Base-by-base conservation (phyloP, 2,797 vertebrate species). In the Enteromius viviparus region DNA sequence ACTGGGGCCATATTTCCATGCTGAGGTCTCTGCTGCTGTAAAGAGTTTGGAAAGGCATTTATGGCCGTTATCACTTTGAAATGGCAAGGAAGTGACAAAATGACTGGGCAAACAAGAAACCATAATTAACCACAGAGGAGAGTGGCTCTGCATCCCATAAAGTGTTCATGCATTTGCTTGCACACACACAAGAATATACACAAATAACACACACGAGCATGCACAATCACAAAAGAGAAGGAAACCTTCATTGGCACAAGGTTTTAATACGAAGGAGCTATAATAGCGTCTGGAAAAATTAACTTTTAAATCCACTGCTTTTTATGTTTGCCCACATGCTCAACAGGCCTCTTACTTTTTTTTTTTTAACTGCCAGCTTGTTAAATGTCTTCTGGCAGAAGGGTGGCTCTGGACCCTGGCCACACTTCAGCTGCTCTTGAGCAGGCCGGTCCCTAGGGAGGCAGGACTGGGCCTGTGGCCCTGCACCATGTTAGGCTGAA, bases 311-410 rank as follows among this genome's bases (percentile, higher is more conserved):
- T 91, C 90, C 91, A 89, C 91, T 93, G 93, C 92, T 93, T 94
- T 94, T 90, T 26, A 93, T 96, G 92, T 94, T 94, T 95, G 94
- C 94, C 93, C 95, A 95, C 94, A 95, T 95, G 95, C 94, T 91
- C 93, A 93, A 93, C 94, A 93, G 94, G 89, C 91, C 88, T 93
- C 93, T 93, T 94, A 88, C 89, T 92, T 93, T 93, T 95, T 95
- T 95, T 96, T 93, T 74, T 74, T 72, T 34, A 12, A 94, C 92
- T 95, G 95, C 93, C 94, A 95, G 94, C 92, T 90, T 94, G 94
- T 95, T 94, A 94, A 96, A 93, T 91, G 90, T 94, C 93, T 95
- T 93, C 94, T 96, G 94, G 93, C 94, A 94, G 91, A 17, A 72
- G 49, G 88, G 89, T 51, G 12, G 86, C 90, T 91, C 91, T 94